Evolutionary conservation across 64 coral and sea anemone species (phyloP), one percentile per base, ranked within the genome.

Genomic region (Acropora yongei): DNA sequence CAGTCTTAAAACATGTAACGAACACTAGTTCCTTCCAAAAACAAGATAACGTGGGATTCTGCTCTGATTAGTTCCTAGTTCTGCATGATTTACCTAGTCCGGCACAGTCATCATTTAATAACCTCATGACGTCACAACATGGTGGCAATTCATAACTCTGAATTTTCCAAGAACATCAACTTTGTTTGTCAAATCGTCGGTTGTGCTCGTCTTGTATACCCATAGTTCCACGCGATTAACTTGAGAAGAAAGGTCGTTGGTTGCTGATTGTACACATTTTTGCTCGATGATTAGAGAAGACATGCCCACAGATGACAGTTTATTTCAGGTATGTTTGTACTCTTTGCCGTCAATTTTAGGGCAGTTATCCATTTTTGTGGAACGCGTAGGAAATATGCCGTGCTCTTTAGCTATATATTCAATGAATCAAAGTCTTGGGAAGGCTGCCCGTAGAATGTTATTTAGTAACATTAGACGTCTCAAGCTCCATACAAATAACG

Each of bases 41-140:
- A 30, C 30, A 30, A 30, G 30, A 30, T 30, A 30, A 30, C 30
- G 30, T 30, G 30, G 30, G 30, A 30, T 30, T 30, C 30, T 30
- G 30, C 30, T 30, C 30, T 30, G 30, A 30, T 30, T 30, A 30
- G 30, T 30, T 30, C 30, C 30, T 30, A 30, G 30, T 30, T 30
- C 30, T 30, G 30, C 30, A 30, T 0, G 30, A 30, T 30, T 30
- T 30, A 30, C 30, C 30, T 30, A 78, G 76, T 78, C 76, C 44
- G 44, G 76, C 47, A 78, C 76, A 48, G 76, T 78, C 49, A 78
- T 78, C 76, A 78, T 48, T 78, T 51, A 43, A 77, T 77, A 77
- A 77, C 75, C 76, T 45, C 18, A 78, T 78, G 76, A 78, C 44
- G 76, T 78, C 76, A 78, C 76, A 78, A 78, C 44, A 78, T 78